Evolutionary conservation across 1,140 invertebrate species (phyloP).

Genomic region (Calliphora vicina): DNA sequence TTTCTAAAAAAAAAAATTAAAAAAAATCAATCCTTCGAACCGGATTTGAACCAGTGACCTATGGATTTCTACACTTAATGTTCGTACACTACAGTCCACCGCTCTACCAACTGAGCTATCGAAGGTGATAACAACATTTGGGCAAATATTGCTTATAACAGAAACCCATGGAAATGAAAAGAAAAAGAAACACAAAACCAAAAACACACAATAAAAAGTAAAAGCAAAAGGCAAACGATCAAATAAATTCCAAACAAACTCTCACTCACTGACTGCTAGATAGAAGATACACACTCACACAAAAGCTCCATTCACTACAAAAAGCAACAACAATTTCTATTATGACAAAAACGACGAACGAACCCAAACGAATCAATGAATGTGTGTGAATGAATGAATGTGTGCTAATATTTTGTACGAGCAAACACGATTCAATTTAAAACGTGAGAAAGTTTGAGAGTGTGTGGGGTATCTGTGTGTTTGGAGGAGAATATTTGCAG

Average conservation of each 20-base stretch:
- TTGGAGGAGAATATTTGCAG: too few relatives aligned
- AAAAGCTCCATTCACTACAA: too few relatives aligned
- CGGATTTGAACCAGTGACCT: constrained; percentile 78
- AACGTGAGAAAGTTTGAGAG: too few relatives aligned
- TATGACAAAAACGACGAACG: too few relatives aligned
- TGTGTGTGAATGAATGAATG: too few relatives aligned
- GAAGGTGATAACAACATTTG: constrained; percentile 36
- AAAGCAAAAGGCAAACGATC: neutral
- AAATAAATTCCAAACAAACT: neutral
- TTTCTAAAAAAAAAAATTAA: neutral
- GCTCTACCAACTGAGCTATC: constrained; percentile 54
- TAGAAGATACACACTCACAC: too few relatives aligned
- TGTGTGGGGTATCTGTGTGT: too few relatives aligned
- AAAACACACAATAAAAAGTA: neutral
- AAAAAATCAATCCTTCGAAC: constrained; percentile 68
- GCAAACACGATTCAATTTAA: too few relatives aligned
- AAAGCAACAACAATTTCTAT: too few relatives aligned
- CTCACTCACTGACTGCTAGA: neutral
- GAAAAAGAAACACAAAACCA: neutral
- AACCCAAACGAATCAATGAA: too few relatives aligned
- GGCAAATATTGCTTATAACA: neutral
- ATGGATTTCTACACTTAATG: constrained; percentile 66
- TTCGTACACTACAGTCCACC: constrained; percentile 47
- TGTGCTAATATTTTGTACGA: too few relatives aligned
- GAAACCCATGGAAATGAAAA: neutral